Base-by-base conservation (phyloP, 64 coral and sea anemone species). In the Acropora tenuis region DNA sequence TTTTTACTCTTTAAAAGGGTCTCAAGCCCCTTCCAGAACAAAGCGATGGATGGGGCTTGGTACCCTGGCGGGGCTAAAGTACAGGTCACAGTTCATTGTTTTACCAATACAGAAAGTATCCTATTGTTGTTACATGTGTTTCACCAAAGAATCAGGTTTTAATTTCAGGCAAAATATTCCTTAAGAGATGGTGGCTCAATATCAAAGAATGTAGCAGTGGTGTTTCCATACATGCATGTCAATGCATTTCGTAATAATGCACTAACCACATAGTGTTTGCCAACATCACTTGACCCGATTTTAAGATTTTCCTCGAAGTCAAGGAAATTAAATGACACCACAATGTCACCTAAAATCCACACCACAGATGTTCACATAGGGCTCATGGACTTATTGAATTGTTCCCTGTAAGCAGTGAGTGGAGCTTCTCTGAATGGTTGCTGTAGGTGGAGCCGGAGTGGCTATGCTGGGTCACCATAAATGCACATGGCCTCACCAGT, bases 311-410 rank as follows among this genome's bases (percentile, higher is more conserved):
- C 13, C 58, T 61, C 13, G 58, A 61, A 61, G 13, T 61, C 58
- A 61, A 61, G 58, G 58, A 61, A 61, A 11, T 61, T 61, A 61
- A 61, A 61, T 61, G 58, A 61, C 11, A 68, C 61, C 82, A 92
- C 74, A 58, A 93, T 76, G 77, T 93, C 91, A 17, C 91, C 91
- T 74, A 93, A 93, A 78, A 93, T 69, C 91, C 91, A 93, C 50
- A 88, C 91, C 63, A 93, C 91, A 2, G 91, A 93, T 68, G 77
- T 50, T 41, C 47, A 77, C 71, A 93, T 84, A 79, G 84, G 44
- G 76, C 91, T 93, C 85, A 93, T 88, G n/a, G 85, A 71, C 63
- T 45, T 69, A 52, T 93, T 93, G 63, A 93, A 93, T 17, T 87
- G 83, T 78, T 93, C 75, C 91, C 87, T 93, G 60, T 67, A 45